These are phyloP conservation scores for Spicauda simplicius DNA, from an alignment of 2,888 invertebrate species.

Conservation along the genomic window DNA sequence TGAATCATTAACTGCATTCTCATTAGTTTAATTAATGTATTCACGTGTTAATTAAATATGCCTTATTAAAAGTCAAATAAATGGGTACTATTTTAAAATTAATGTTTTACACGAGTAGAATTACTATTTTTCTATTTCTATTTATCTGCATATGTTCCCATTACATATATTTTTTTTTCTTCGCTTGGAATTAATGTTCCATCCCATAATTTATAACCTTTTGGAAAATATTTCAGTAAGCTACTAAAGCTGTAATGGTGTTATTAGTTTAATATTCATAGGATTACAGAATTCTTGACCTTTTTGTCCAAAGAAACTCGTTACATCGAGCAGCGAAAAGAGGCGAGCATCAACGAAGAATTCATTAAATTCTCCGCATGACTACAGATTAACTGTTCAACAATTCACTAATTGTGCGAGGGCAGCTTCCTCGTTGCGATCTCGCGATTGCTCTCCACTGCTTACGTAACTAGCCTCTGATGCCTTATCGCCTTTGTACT, in stretches of 20 bases:
- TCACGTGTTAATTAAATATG: neutral
- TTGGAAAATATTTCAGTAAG: too few relatives aligned
- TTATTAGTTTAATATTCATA: too few relatives aligned
- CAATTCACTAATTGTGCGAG: constrained; percentile 49
- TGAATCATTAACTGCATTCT: neutral
- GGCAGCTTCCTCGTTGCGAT: constrained; percentile 46
- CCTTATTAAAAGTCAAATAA: neutral
- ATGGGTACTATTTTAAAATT: too few relatives aligned
- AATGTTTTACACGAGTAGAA: too few relatives aligned
- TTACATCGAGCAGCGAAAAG: constrained; percentile 26
- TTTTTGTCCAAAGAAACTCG: too few relatives aligned
- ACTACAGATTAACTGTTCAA: constrained; percentile 42
- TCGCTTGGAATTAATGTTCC: too few relatives aligned
- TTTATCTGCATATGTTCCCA: too few relatives aligned
- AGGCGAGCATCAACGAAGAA: constrained; percentile 32
- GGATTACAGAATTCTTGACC: too few relatives aligned
- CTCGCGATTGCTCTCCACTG: constrained; percentile 41
- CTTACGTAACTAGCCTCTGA: constrained; percentile 46
- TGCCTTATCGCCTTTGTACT: constrained; percentile 36
- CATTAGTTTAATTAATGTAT: neutral
- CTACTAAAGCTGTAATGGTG: too few relatives aligned
- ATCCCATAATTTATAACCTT: too few relatives aligned
- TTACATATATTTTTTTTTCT: too few relatives aligned
- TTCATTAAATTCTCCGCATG: constrained; percentile 22
- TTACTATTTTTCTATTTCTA: too few relatives aligned